Conservation (phyloP, 2,797 vertebrate species). For the Intellagama lesueurii region DNA sequence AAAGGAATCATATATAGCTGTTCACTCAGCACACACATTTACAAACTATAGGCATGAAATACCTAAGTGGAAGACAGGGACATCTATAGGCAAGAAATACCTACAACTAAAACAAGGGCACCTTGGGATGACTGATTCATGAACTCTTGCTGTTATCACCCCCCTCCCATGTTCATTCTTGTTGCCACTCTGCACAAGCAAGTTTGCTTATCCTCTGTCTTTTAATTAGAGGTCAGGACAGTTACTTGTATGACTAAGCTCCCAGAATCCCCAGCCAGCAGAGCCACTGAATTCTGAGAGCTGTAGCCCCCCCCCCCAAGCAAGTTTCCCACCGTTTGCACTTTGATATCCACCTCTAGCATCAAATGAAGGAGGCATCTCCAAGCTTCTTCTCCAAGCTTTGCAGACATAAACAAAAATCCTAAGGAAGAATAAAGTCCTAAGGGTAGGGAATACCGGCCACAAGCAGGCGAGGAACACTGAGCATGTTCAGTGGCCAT, state of each 20-base stretch:
- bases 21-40: constrained; percentile 61
- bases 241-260: no score
- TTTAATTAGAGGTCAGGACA: constrained; percentile 10
- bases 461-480: neutral
- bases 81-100: constrained; percentile 61
- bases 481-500: neutral
- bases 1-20: constrained; percentile 63
- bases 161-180: constrained; percentile 23
- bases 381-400: neutral
- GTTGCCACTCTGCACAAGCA: neutral
- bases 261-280: no score
- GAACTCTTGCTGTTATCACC: constrained; percentile 11
- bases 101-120: constrained; percentile 73
- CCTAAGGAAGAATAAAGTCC: neutral
- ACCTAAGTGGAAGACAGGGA: constrained; percentile 4
- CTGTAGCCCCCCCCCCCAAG: no score
- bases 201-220: constrained; percentile 42
- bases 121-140: constrained; percentile 41
- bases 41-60: constrained; percentile 38
- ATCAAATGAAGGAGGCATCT: neutral
- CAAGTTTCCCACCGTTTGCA: constrained; percentile 15
- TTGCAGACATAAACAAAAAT: neutral
- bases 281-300: no score
- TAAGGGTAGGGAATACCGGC: neutral
- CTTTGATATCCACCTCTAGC: constrained; percentile 45